Conservation (phyloP, 2,797 vertebrate species). For the Pyrrhura leucotis region DNA sequence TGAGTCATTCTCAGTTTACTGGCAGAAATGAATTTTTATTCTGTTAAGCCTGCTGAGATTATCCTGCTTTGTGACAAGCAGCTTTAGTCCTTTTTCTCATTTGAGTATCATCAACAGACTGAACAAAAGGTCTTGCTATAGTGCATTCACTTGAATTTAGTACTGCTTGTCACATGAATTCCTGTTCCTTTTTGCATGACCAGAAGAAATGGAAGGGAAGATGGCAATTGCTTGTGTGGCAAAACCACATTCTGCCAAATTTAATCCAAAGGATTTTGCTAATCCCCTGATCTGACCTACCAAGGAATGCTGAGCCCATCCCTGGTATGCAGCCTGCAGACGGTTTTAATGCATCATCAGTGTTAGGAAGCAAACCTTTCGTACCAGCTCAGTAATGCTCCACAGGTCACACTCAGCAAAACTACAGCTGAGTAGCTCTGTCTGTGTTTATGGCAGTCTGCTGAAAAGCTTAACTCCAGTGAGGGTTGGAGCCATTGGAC, state of each 20-base stretch:
- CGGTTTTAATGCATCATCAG: neutral
- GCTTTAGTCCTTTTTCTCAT: neutral
- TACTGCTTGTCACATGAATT: neutral
- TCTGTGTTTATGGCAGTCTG: accelerated
- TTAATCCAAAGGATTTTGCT: neutral
- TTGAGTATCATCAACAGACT: neutral
- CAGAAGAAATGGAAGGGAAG: neutral
- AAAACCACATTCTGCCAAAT: neutral
- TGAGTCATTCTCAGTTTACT: constrained; percentile 33
- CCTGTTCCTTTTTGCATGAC: neutral
- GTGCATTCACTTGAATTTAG: neutral
- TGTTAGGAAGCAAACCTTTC: neutral
- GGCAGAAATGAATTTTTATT: constrained; percentile 40
- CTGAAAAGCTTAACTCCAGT: neutral
- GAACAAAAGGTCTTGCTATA: neutral
- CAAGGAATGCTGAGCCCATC: neutral
- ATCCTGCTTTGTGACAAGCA: neutral
- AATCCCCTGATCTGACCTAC: neutral
- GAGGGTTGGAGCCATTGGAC: accelerated
- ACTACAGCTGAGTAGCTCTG: neutral
- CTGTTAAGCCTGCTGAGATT: neutral
- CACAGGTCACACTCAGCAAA: neutral
- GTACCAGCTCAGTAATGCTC: accelerated
- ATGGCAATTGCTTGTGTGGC: neutral
- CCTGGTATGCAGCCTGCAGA: neutral